phyloP scores from a whole-genome alignment of 1,140 invertebrate species.

The Trissolcus basalis region DNA sequence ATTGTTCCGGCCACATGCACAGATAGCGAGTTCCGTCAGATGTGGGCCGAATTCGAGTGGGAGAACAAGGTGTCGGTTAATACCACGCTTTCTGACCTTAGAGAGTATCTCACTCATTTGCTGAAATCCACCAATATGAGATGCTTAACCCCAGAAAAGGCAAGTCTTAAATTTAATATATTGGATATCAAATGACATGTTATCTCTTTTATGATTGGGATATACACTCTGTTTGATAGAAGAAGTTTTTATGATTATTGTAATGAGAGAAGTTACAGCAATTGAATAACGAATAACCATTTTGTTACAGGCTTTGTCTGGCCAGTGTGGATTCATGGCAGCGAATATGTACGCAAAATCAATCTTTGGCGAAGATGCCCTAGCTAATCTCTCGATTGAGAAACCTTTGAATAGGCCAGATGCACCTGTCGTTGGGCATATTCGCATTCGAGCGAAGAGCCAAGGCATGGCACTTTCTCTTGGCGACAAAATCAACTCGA shows the following conservation, averaged over 20 bases:
- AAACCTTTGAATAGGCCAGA: constrained; percentile 92
- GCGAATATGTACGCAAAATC: constrained; percentile 99
- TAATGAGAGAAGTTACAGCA: no score
- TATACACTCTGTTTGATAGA: no score
- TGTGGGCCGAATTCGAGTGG: constrained; percentile 99
- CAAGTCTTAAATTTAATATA: no score
- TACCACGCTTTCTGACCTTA: constrained; percentile 93
- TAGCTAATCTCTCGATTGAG: constrained; percentile 99
- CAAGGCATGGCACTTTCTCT: constrained; percentile 98
- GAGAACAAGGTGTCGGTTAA: constrained; percentile 99
- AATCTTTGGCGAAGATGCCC: constrained; percentile 99
- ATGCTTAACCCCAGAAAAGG: constrained; percentile 96
- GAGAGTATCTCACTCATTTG: constrained; percentile 95
- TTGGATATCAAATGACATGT: no score
- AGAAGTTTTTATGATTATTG: no score
- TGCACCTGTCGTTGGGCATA: constrained; percentile 95
- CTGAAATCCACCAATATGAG: constrained; percentile 99
- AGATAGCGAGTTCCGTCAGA: constrained; percentile 96
- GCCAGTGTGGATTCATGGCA: constrained; percentile 99
- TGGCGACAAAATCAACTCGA: constrained; percentile 96
- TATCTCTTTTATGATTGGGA: no score
- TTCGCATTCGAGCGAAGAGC: constrained; percentile 97
- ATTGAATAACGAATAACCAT: not conserved
- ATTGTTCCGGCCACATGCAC: constrained; percentile 97
- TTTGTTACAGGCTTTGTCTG: constrained; percentile 85